Conservation (phyloP, 2,113 vertebrate genomes). For the Psammodynastes pulverulentus region DNA sequence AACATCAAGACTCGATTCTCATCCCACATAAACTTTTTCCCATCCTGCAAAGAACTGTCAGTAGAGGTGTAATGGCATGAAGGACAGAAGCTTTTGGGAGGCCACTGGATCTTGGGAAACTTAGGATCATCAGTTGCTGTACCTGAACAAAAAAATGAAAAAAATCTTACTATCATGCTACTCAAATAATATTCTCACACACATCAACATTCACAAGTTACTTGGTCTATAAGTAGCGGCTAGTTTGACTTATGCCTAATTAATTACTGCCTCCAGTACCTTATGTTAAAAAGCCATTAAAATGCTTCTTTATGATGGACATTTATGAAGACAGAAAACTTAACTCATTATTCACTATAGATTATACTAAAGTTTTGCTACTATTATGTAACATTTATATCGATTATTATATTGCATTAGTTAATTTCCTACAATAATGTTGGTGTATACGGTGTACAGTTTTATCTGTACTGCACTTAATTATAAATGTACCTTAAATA, state of each 20-base stretch:
- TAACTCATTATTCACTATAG: background rate
- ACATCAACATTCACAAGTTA: background rate
- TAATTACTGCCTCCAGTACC: background rate
- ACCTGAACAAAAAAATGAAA: conserved; percentile 65
- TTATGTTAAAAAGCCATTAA: background rate
- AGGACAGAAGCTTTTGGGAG: conserved; percentile 75
- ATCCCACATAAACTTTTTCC: conserved; percentile 73
- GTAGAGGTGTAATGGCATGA: conserved; percentile 73
- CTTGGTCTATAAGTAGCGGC: background rate
- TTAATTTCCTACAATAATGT: background rate
- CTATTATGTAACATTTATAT: background rate
- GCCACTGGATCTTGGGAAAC: conserved; percentile 95
- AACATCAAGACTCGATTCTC: conserved; percentile 69
- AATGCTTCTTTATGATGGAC: background rate
- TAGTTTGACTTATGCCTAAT: background rate
- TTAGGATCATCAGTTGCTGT: conserved; percentile 82
- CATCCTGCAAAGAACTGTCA: conserved; percentile 74
- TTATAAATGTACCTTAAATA: background rate
- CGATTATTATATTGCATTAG: background rate
- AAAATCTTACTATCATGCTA: background rate
- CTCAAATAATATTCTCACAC: rapidly evolving
- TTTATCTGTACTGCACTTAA: background rate
- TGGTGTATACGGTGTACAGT: background rate
- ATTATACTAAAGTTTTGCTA: background rate
- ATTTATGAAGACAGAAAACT: background rate